These are phyloP conservation scores for Dasyurus viverrinus DNA, from an alignment of 2,113 vertebrate genomes.

Conservation along the genomic window DNA sequence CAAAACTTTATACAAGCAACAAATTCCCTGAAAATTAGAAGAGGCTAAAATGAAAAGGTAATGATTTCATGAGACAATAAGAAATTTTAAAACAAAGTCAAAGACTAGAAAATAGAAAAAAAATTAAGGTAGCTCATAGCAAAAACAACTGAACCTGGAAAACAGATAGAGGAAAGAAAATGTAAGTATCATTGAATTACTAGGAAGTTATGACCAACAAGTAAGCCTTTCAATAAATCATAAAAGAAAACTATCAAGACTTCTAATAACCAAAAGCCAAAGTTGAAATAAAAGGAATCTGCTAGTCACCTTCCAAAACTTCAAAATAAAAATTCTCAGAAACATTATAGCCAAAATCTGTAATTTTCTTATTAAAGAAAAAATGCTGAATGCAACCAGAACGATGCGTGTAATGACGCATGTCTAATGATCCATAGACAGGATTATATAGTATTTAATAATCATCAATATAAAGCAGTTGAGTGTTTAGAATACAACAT, in stretches of 20 bases:
- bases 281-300: neutral
- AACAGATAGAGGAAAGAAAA: neutral
- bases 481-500: neutral
- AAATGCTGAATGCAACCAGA: neutral
- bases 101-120: neutral
- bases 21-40: neutral
- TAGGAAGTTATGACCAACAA: neutral
- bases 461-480: neutral
- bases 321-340: neutral
- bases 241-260: neutral
- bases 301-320: neutral
- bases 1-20: neutral
- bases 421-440: neutral
- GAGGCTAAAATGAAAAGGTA: neutral
- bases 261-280: neutral
- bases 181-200: neutral
- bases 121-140: neutral
- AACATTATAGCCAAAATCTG: neutral
- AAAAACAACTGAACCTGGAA: neutral
- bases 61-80: neutral
- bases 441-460: neutral
- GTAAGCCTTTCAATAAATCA: neutral
- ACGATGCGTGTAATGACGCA: no score
- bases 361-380: neutral
- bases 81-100: neutral